Conservation (phyloP, 2,888 invertebrate genomes). For the Athalia rosae region DNA sequence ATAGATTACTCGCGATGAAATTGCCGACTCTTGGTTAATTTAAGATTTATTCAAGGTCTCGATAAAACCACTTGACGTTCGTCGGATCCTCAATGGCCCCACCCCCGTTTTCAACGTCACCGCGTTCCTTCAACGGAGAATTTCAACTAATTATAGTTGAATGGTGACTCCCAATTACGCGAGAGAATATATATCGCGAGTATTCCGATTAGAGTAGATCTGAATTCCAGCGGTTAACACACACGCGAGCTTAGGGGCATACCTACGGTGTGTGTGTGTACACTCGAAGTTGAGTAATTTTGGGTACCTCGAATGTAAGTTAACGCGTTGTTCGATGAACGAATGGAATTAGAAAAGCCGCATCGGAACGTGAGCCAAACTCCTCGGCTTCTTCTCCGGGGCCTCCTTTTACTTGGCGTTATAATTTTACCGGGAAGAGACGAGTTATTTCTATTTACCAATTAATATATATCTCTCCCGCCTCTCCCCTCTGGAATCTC, state of each 20-base stretch:
- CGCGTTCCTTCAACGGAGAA: neutral
- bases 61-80: constrained; percentile 8
- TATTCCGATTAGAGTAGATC: constrained; percentile 1
- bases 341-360: neutral
- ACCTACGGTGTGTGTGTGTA: no score
- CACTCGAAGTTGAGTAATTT: neutral
- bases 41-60: constrained; percentile 9
- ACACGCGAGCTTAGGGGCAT: no score
- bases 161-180: constrained; percentile 1
- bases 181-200: neutral
- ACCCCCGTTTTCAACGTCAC: no score
- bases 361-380: no score
- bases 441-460: no score
- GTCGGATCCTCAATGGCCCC: neutral
- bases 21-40: neutral
- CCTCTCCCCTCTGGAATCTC: no score
- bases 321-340: neutral
- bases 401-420: no score
- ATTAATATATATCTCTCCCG: no score
- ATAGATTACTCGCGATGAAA: neutral
- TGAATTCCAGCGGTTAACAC: constrained; percentile 8
- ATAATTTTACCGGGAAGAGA: no score
- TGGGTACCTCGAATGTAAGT: neutral
- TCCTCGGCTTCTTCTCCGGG: no score
- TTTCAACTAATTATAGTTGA: constrained; percentile 15